Evolutionary conservation across 2,113 vertebrate species (phyloP).

Genomic region (Cyanoderma ruficeps): DNA sequence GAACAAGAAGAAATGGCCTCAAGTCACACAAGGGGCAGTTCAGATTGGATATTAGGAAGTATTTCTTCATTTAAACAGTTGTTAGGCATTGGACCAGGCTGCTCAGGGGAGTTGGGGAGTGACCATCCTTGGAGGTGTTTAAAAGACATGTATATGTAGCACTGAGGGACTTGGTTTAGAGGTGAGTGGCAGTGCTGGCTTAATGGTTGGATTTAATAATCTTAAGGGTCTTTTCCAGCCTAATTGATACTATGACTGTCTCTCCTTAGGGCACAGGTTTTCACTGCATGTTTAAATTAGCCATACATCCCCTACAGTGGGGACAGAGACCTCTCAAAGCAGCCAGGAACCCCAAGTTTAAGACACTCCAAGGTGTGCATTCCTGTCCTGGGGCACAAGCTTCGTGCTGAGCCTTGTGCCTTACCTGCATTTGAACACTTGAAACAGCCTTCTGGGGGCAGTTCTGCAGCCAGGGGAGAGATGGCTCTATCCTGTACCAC

Average conservation of each 20-base stretch:
- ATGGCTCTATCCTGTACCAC: not conserved
- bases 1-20: not conserved
- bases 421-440: not conserved
- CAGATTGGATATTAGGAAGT: not conserved
- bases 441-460: not conserved
- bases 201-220: not conserved
- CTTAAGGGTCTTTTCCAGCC: not conserved
- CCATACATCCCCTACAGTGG: too few relatives aligned
- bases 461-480: not conserved
- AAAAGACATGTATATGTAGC: not conserved
- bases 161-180: not conserved
- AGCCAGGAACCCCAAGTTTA: not conserved
- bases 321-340: not conserved
- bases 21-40: not conserved
- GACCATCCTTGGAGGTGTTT: not conserved
- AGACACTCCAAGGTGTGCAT: not conserved
- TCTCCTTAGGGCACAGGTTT: not conserved
- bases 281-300: not conserved
- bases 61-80: not conserved
- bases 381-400: not conserved
- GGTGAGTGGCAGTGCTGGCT: not conserved
- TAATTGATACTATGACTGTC: not conserved
- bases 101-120: not conserved
- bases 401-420: not conserved
- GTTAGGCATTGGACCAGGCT: not conserved